phyloP scores from a whole-genome alignment of 2,797 vertebrate genomes.

The Anas capensis region DNA sequence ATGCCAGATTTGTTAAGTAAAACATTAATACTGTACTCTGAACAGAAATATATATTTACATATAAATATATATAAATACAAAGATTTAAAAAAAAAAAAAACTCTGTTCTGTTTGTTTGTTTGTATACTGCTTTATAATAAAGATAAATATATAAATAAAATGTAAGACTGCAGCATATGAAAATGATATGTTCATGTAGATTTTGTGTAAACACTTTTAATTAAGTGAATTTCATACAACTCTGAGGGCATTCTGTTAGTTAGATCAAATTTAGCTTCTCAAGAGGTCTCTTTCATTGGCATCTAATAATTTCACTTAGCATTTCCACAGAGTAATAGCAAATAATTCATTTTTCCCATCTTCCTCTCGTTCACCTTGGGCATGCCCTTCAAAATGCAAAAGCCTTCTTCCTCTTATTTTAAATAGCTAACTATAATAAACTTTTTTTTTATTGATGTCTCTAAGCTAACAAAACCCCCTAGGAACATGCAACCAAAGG shows the following conservation, averaged over 20 bases:
- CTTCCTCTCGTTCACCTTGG: constrained; percentile 6
- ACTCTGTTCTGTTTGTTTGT: neutral
- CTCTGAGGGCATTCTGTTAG: neutral
- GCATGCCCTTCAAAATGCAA: neutral
- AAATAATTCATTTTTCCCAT: constrained; percentile 20
- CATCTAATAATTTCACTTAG: neutral
- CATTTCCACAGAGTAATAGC: neutral
- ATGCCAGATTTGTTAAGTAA: neutral
- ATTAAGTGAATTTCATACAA: neutral
- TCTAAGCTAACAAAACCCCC: neutral
- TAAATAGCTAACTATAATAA: neutral
- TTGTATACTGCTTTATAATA: neutral
- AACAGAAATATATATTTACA: neutral
- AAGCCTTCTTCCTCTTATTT: neutral
- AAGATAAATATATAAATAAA: neutral
- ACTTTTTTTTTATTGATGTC: neutral
- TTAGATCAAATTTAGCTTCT: constrained; percentile 6
- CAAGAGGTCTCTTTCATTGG: neutral
- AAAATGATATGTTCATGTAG: neutral
- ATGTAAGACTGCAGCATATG: neutral
- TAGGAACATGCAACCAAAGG: neutral
- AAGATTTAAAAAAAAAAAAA: accelerated
- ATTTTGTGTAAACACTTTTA: constrained; percentile 17
- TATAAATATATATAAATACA: neutral
- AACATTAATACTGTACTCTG: neutral